Evolutionary conservation across 2,888 invertebrate genomes (phyloP).

Genomic region (Lasius platythorax): DNA sequence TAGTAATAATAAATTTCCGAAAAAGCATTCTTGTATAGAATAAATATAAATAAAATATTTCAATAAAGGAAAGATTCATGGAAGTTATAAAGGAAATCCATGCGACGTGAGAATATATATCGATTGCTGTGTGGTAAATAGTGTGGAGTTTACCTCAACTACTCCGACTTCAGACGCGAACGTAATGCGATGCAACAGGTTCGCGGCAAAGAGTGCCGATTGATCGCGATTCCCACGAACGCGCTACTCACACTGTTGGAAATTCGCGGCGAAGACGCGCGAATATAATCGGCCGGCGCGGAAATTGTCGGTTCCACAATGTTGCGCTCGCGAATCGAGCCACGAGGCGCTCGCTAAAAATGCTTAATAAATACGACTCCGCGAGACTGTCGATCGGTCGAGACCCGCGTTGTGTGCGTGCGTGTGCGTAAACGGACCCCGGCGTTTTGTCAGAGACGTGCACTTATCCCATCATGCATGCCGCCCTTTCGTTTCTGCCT

Average conservation of each 20-base stretch:
- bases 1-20: background rate
- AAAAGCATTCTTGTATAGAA: background rate
- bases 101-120: background rate
- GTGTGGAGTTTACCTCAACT: background rate
- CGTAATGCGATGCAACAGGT: constrained; percentile 49
- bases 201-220: constrained; percentile 18
- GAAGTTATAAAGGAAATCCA: background rate
- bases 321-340: constrained; percentile 28
- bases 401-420: background rate
- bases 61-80: background rate
- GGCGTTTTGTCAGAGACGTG: constrained; percentile 50
- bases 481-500: constrained; percentile 42
- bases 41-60: background rate
- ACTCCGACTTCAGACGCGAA: background rate
- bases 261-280: constrained; percentile 19
- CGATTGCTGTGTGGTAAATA: background rate
- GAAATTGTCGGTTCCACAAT: constrained; percentile 46
- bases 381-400: constrained; percentile 27
- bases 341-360: constrained; percentile 19
- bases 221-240: constrained; percentile 50
- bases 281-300: constrained; percentile 29
- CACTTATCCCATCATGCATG: constrained; percentile 58
- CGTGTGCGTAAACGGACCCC: constrained; percentile 35
- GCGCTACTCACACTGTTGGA: background rate
- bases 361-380: constrained; percentile 48